Percentiles rank a stretch among this genome's conserved stretches.
Conservation (phyloP, 2,797 vertebrate genomes). For the Lepilemur septentrionalis region DNA sequence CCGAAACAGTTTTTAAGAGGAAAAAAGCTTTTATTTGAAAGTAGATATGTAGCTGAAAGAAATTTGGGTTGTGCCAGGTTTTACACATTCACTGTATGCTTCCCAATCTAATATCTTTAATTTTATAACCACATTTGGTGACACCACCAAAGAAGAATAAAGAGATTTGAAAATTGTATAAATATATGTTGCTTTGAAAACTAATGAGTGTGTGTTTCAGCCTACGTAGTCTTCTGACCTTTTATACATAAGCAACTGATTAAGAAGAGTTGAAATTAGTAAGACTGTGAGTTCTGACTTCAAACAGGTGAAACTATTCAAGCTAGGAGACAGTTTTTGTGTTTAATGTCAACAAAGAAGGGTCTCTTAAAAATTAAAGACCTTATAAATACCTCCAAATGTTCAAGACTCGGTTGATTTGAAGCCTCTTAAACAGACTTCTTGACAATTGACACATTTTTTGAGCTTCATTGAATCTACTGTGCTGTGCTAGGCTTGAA, state of each 20-base stretch:
- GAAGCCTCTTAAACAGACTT: constrained; percentile 13
- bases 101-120: not conserved
- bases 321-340: not conserved
- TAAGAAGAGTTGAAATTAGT: not conserved
- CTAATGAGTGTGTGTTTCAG: not conserved
- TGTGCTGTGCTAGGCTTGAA: not conserved
- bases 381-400: not conserved
- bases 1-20: constrained; percentile 32
- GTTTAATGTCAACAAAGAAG: not conserved
- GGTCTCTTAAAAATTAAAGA: not conserved
- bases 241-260: not conserved
- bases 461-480: not conserved
- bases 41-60: not conserved
- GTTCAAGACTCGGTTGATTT: not conserved
- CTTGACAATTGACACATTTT: not conserved
- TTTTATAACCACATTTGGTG: constrained; percentile 46
- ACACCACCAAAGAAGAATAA: constrained; percentile 1
- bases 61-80: not conserved
- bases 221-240: not conserved
- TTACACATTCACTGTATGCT: constrained; percentile 43
- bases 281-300: not conserved
- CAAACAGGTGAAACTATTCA: not conserved
- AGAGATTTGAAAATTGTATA: not conserved
- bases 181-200: not conserved
- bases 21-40: constrained; percentile 37